Conservation (phyloP, 2,797 vertebrate genomes). For the Discoglossus pictus region DNA sequence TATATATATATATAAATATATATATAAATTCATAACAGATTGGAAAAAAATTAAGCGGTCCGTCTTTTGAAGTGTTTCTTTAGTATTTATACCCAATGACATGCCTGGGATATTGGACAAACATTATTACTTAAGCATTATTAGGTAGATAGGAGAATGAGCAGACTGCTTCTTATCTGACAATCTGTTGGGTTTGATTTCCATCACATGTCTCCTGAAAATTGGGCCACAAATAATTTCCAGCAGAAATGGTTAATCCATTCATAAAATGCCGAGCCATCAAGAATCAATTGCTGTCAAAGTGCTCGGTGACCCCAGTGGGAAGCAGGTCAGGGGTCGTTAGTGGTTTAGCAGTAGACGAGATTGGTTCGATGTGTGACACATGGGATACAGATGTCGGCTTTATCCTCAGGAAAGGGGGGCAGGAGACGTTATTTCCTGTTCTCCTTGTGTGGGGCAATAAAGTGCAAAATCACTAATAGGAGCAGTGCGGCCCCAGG, state of each 20-base stretch:
- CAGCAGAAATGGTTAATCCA: constrained; percentile 23
- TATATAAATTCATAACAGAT: too few species aligned
- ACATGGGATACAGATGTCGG: constrained; percentile 48
- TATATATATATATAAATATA: too few species aligned
- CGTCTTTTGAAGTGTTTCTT: too few species aligned
- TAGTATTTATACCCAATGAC: too few species aligned
- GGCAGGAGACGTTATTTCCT: constrained; percentile 28
- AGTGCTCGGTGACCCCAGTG: constrained; percentile 27
- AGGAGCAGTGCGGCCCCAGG: background rate
- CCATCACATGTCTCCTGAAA: too few species aligned
- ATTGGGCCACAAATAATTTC: background rate
- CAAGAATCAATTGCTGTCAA: constrained; percentile 13
- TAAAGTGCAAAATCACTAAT: constrained; percentile 17
- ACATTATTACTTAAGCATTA: too few species aligned
- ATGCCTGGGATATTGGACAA: too few species aligned
- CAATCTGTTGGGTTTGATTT: too few species aligned
- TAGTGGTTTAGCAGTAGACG: constrained; percentile 6
- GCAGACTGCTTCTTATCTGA: too few species aligned
- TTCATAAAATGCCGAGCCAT: background rate
- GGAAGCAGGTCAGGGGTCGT: constrained; percentile 33
- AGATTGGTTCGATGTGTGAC: constrained; percentile 24
- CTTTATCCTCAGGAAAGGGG: constrained; percentile 8
- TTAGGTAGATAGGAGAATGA: too few species aligned
- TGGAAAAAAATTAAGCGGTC: too few species aligned
- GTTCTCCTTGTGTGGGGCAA: constrained; percentile 19